A percentile compares a stretch with the other conserved stretches of the same genome.
Evolutionary conservation across 1,140 invertebrate genomes (phyloP).

Genomic region (Bombus picipes): DNA sequence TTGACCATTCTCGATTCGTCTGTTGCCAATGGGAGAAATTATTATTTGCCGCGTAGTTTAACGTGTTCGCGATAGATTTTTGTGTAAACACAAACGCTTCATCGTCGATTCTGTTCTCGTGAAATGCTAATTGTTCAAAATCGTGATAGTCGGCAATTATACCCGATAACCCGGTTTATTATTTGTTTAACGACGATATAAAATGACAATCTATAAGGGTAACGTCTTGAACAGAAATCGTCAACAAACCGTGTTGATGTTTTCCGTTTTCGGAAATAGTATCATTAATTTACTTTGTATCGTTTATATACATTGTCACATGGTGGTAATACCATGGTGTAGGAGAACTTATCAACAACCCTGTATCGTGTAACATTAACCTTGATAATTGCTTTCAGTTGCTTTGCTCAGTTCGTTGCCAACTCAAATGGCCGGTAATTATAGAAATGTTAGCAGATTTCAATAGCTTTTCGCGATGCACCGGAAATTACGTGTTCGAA

Average conservation of each 20-base stretch:
- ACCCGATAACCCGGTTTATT: not conserved
- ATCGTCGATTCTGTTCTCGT: not conserved
- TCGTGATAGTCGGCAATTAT: not conserved
- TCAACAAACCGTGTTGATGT: not conserved
- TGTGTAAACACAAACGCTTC: constrained; percentile 11
- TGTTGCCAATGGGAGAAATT: constrained; percentile 1
- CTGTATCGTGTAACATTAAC: constrained; percentile 41
- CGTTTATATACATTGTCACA: constrained; percentile 20
- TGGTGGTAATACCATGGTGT: constrained; percentile 20
- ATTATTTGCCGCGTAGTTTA: constrained; percentile 10
- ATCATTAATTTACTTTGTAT: constrained; percentile 4
- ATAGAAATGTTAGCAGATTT: constrained; percentile 35
- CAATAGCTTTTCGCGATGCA: constrained; percentile 37
- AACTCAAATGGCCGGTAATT: constrained; percentile 37
- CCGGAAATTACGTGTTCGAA: constrained; percentile 22
- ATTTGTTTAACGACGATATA: not conserved
- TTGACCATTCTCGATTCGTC: not conserved
- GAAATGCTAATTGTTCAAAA: not conserved
- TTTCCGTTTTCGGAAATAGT: not conserved
- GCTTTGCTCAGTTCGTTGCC: constrained; percentile 32
- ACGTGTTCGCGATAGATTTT: constrained; percentile 10
- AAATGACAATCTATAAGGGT: not conserved
- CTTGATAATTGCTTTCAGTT: constrained; percentile 48
- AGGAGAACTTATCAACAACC: constrained; percentile 11
- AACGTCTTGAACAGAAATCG: not conserved